Evolutionary conservation across 2,888 invertebrate genomes (phyloP), one percentile per base, ranked within the genome.

Genomic region (Cephus pulcher): DNA sequence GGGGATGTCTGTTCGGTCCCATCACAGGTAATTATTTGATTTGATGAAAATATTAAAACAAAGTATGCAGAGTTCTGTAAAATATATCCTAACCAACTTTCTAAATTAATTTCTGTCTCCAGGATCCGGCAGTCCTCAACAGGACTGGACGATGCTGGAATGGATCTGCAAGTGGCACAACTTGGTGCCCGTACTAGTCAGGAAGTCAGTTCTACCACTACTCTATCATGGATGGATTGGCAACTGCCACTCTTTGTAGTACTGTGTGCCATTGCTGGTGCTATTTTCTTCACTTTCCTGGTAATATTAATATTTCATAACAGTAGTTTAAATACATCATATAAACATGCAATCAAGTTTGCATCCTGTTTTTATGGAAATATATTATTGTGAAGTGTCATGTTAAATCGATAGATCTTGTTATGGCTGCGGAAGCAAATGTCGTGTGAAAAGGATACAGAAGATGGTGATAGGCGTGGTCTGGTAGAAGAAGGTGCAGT

Each of bases 131-230:
- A 90, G 91, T 91, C 91, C 91, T 88, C 89, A 83, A 85, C 87
- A 82, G 91, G 91, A 91, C 91, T 91, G 91, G 91, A 91, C 85
- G 89, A 91, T 91, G 91, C 91, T 91, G 91, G 89, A 88, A 91
- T 91, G 91, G 91, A 91, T 89, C 85, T 90, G 84, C 91, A 88
- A 88, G 87, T 87, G 84, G 85, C 89, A 82, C 86, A 86, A 81
- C 86, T 89, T 84, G 87, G 86, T 84, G 86, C 88, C 81, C 89
- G 88, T 75, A 82, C 88, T 82, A 87, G 87, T 86, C 89, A 88
- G 87, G 90, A 90, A 86, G 86, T 91, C 84, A 87, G 84, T 82
- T 88, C 91, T 80, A 88, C 88, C 78, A 81, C 88, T 71, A 84
- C 85, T 82, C 78, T 89, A 86, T 89, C 90, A 90, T 90, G 91